Evolutionary conservation across 2,113 vertebrate species (phyloP), one percentile per base, ranked within the genome.

Genomic region (Halcyon malimbica): DNA sequence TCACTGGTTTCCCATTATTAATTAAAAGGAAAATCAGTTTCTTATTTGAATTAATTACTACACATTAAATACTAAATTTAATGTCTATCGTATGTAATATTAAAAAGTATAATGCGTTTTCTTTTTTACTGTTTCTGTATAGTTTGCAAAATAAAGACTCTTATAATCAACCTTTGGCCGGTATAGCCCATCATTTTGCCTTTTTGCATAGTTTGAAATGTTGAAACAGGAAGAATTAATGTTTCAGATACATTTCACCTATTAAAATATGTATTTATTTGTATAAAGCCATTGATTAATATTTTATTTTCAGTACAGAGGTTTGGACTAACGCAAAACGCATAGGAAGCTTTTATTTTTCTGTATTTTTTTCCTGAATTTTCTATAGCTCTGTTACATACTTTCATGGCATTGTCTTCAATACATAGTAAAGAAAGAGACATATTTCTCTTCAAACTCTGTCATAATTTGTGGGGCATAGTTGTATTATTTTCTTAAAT

Each of bases 131-230:
- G 98, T 99, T 98, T 99, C 98, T 99, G 98, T 99, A 99, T 99
- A 98, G 98, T 99, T 99, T 99, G 98, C 98, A 99, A 98, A 99
- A 99, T 99, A 99, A 99, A 99, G 98, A 98, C 96, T 98, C 98
- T 99, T 99, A 97, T 99, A 99, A 99, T 98, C 98, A 99, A 98
- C 50, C 65, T 94, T 88, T 94, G 96, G 75, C 70, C 81, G 81
- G 16, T 89, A 89, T 75, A 95, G 83, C 70, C 81, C 42, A 67
- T 94, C 75, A 96, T 94, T 97, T 91, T 91, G 37, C 83, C 28
- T 75, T 89, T 88, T 84, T 79, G 28, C 19, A 7, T 82, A 89
- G 57, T 74, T 48, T 46, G 10, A 90, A 92, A 74, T 80, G 54
- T 87, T 51, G 50, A 71, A 73, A 69, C 24, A 37, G 42, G 39